phyloP scores from a whole-genome alignment of 2,888 invertebrate species.

The Margaritifera margaritifera region DNA sequence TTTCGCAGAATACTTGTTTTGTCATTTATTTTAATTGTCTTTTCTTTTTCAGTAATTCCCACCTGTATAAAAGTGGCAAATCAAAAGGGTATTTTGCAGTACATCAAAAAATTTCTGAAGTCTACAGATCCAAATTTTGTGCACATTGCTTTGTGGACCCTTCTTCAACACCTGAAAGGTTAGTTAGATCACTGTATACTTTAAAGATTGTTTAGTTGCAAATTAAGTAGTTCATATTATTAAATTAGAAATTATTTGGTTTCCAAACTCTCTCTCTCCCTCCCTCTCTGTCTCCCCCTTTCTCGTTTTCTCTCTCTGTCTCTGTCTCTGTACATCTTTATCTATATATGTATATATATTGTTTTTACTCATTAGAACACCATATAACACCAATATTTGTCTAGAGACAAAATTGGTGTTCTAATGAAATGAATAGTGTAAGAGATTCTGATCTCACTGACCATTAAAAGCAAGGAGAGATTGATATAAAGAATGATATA shows the following conservation, averaged over 20 bases:
- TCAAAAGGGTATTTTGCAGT: conserved; percentile 36
- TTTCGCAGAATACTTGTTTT: not conserved
- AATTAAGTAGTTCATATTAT: too few relatives aligned
- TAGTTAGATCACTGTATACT: not conserved
- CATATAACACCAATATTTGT: too few relatives aligned
- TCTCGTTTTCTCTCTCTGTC: not conserved
- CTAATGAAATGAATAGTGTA: too few relatives aligned
- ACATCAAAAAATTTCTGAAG: conserved; percentile 48
- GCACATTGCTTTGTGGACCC: conserved; percentile 60
- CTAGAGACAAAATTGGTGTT: too few relatives aligned
- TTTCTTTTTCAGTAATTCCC: conserved; percentile 45
- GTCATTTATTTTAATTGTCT: not conserved
- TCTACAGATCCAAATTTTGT: conserved; percentile 45
- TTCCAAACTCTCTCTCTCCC: not conserved
- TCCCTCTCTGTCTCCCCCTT: not conserved
- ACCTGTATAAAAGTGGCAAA: conserved; percentile 26
- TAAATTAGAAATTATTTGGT: not conserved
- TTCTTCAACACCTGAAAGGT: conserved; percentile 52
- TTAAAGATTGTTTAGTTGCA: too few relatives aligned
- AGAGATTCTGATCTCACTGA: too few relatives aligned
- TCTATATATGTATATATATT: too few relatives aligned
- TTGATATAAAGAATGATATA: too few relatives aligned
- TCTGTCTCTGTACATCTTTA: too few relatives aligned
- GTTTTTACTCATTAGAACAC: too few relatives aligned
- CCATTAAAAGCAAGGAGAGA: too few relatives aligned